A percentile compares a stretch with the other conserved stretches of the same genome.
These are phyloP conservation scores for Haliaeetus leucogaster DNA, from an alignment of 2,113 vertebrate species.

Conservation along the genomic window DNA sequence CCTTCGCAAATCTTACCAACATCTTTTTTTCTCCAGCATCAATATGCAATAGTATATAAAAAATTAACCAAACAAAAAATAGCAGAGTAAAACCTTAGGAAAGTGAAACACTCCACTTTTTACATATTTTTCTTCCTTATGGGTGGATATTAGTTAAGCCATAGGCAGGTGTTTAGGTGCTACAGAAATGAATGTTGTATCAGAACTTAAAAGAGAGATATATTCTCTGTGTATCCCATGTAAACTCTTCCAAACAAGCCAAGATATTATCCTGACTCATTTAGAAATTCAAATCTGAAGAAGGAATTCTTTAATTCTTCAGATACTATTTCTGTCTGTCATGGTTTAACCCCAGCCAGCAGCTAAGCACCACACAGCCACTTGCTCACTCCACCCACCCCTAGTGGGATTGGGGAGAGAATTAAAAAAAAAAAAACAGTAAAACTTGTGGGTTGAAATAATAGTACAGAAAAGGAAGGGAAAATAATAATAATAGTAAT, in stretches of 20 bases:
- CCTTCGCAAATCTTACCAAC: not conserved
- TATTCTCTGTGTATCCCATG: not conserved
- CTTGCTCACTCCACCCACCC: too few species aligned
- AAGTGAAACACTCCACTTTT: not conserved
- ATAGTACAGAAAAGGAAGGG: too few species aligned
- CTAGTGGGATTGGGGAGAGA: too few species aligned
- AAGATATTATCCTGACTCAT: not conserved
- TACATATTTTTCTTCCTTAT: not conserved
- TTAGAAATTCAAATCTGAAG: not conserved
- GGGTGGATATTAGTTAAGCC: not conserved
- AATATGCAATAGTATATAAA: not conserved
- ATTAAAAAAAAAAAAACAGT: too few species aligned
- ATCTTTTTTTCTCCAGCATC: not conserved
- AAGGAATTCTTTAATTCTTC: not conserved
- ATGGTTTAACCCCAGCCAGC: too few species aligned
- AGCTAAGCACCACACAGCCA: too few species aligned
- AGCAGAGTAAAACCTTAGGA: not conserved
- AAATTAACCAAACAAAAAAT: not conserved
- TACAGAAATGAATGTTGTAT: not conserved
- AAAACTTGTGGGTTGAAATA: too few species aligned
- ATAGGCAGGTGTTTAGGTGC: not conserved
- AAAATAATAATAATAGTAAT: too few species aligned
- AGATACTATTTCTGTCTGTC: not conserved
- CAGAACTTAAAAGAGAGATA: not conserved
- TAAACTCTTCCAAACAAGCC: not conserved